Conservation (phyloP, 2,113 vertebrate species). For the Antigone vipio region DNA sequence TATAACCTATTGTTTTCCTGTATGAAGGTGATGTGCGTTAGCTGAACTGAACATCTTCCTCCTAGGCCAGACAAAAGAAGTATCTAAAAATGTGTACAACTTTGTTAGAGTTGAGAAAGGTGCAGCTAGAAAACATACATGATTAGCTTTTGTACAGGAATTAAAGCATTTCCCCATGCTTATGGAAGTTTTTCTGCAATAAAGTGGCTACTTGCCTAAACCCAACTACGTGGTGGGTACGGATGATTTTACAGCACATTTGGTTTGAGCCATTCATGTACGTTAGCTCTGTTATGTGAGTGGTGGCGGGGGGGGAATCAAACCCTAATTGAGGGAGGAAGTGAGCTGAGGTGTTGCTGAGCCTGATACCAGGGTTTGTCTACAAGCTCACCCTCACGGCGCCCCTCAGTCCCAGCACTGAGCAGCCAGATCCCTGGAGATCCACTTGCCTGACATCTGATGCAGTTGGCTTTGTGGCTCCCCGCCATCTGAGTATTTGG, state of each 20-base stretch:
- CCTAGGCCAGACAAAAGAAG: background rate
- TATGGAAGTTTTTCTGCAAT: background rate
- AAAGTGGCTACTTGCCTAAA: background rate
- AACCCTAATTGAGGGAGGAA: background rate
- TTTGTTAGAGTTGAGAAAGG: background rate
- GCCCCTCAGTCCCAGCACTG: background rate
- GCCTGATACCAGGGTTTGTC: background rate
- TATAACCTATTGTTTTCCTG: background rate
- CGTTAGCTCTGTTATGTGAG: background rate
- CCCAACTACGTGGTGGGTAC: rapidly evolving
- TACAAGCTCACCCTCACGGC: background rate
- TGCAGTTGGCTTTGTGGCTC: background rate
- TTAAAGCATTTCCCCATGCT: background rate
- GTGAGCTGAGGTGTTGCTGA: background rate
- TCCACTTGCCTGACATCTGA: background rate
- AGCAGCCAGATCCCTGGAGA: background rate
- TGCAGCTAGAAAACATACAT: background rate
- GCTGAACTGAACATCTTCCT: background rate
- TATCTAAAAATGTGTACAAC: background rate
- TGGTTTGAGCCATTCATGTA: background rate
- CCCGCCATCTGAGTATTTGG: background rate
- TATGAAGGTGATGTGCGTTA: background rate
- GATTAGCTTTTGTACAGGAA: background rate
- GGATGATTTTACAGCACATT: background rate
- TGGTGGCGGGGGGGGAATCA: background rate